Evolutionary conservation across 1,140 invertebrate species (phyloP), one percentile per base, ranked within the genome.

Genomic region (Caerostris darwini): DNA sequence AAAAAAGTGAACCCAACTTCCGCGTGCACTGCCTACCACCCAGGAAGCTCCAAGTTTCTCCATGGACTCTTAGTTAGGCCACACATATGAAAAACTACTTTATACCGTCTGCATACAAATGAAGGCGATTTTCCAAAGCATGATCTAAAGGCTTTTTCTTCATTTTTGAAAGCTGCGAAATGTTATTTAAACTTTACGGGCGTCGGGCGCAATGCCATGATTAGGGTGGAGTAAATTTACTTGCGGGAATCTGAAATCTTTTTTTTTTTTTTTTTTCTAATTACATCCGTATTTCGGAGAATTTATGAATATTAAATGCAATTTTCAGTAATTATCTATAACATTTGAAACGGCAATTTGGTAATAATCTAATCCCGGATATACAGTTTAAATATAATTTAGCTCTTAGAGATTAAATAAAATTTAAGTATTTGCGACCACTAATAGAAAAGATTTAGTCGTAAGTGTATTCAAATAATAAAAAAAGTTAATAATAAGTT

Each of bases 41-140:
- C 89, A 81, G 69, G 71, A 89, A 67, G 87, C 64, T 71, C 3
- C 53, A 71, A 71, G 61, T 54, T 89, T 89, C 34, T 59, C 87
- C 67, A 64, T 8, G n/a, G 8, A 57, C 53, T 56, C 7, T 50
- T 57, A 53, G 58, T 77, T 8, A 50, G 77, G 56, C 69, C 77
- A 59, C 56, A 77, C 77, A 59, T 57, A 61, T 56, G 90, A 92
- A 57, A 64, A 92, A 77, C 56, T 71, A 10, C 17, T 56, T 50
- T 50, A 85, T 81, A 56, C 90, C 56, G 90, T 92, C 90, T 92
- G 90, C 90, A 92, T 92, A 92, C 90, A 57, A 92, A 92, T 85
- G 90, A 92, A 64, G 81, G 71, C 12, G 56, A 14, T 34, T 56
- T 83, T 56, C 7, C 54, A 85, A 57, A 14, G 10, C 54, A 85